Evolutionary conservation across 2,888 invertebrate genomes (phyloP), one percentile per base, ranked within the genome.

Genomic region (Eupithecia abbreviata): DNA sequence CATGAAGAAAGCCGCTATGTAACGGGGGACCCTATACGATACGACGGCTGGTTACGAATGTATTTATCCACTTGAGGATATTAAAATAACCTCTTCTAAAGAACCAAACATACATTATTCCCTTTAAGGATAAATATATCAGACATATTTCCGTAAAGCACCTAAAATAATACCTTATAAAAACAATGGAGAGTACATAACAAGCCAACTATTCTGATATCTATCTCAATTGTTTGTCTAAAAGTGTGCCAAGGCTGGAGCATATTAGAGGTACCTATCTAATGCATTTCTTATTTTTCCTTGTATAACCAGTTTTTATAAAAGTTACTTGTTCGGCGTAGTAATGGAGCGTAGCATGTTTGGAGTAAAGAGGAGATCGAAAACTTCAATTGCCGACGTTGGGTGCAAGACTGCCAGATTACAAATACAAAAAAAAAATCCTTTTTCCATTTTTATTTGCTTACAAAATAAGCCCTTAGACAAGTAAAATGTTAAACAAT

Each of bases 1-100:
- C 78, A 74, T 79, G 81, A 9, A 69, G 75, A 65, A 71, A 77
- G 77, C 87, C 88, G 87, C 87, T 88, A 86, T 85, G 65, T 87
- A 86, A 86, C 87, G 86, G 87, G 80, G 78, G n/a, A 55, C n/a
- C 10, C 15, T 9, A 18, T 58, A 18, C 45, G 4, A 18, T 58
- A 18, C 45, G 4, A 68, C 10, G 9, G 3, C 55, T 58, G 55
- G 7, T 58, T 58, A 6, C 18, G 18, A n/a, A 58, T 58, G 55
- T n/a, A 55, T n/a, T 55, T 55, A 9, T 58, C n/a, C 9, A 58
- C 18, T 9, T 58, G 6, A 18, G n/a, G n/a, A 58, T 9, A 18
- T 18, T 58, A 9, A 18, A 18, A 4, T 18, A 18, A 18, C 55
- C 55, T n/a, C n/a, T 5, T 55, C n/a, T 51, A 51, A 15, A 49